Conservation (phyloP, 1,140 invertebrate genomes). For the Pissodes strobi region DNA sequence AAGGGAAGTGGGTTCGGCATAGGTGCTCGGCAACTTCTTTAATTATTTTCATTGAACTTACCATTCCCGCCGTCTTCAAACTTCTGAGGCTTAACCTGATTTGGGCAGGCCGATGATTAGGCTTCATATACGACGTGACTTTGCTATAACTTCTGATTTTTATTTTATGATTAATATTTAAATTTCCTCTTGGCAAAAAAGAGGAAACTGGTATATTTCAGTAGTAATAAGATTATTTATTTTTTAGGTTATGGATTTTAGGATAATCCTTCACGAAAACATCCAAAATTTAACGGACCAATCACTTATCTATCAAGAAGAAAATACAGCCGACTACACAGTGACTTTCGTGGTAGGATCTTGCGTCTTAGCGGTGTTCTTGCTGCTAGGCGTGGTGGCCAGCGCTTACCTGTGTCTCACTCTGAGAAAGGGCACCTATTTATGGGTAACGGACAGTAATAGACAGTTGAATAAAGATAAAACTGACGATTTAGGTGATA, state of each 20-base stretch:
- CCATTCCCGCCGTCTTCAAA: too few relatives aligned
- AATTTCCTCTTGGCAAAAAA: too few relatives aligned
- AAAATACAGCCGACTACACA: slow-evolving; percentile 40
- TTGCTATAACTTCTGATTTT: too few relatives aligned
- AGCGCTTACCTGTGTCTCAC: slow-evolving; percentile 50
- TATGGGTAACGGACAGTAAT: slow-evolving; percentile 46
- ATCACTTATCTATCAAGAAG: slow-evolving; percentile 4
- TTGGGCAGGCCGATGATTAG: too few relatives aligned
- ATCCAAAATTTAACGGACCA: slow-evolving; percentile 1
- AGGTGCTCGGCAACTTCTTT: too few relatives aligned
- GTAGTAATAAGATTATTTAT: background rate
- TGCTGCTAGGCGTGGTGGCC: slow-evolving; percentile 45
- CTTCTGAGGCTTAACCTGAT: too few relatives aligned
- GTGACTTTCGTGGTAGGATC: slow-evolving; percentile 49
- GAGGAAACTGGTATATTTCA: too few relatives aligned
- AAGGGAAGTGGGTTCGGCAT: too few relatives aligned
- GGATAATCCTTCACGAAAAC: slow-evolving; percentile 17
- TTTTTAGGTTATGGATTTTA: slow-evolving; percentile 20
- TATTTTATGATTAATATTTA: too few relatives aligned
- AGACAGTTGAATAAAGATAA: slow-evolving; percentile 35
- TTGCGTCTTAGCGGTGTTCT: slow-evolving; percentile 45
- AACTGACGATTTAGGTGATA: slow-evolving; percentile 10
- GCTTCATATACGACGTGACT: too few relatives aligned
- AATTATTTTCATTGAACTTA: too few relatives aligned
- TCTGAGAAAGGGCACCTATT: slow-evolving; percentile 47